phyloP scores from a whole-genome alignment of 2,797 vertebrate species.

The Channa striata region DNA sequence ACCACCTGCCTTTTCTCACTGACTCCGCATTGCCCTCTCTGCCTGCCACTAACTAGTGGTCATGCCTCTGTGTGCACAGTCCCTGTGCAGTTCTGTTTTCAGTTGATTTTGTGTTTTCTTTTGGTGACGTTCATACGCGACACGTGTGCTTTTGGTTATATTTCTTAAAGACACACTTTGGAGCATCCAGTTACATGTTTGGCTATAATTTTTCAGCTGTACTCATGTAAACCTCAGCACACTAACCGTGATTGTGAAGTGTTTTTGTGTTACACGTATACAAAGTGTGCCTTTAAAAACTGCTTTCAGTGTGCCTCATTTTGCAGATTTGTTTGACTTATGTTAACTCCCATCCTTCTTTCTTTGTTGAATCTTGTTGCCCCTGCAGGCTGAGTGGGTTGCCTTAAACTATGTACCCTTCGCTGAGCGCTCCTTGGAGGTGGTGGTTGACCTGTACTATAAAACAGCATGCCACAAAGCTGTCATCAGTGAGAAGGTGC shows the following conservation, averaged over 20 bases:
- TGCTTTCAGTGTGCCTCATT: constrained; percentile 50
- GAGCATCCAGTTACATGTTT: constrained; percentile 23
- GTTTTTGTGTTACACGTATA: constrained; percentile 6
- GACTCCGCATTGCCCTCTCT: constrained; percentile 57
- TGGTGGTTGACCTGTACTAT: constrained; percentile 97
- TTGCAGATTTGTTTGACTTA: neutral
- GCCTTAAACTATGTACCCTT: constrained; percentile 99
- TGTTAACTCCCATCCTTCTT: neutral
- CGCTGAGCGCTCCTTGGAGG: constrained; percentile 96
- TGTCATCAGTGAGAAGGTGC: constrained; percentile 96
- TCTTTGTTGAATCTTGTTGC: constrained; percentile 19
- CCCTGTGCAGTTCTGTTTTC: constrained; percentile 58
- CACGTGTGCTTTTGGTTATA: constrained; percentile 52
- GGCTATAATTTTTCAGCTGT: constrained; percentile 26
- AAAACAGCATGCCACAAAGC: constrained; percentile 99
- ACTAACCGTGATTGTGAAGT: constrained; percentile 14
- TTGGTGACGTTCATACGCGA: constrained; percentile 53
- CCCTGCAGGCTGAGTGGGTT: constrained; percentile 95
- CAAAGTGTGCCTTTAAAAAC: constrained; percentile 75
- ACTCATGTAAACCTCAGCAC: constrained; percentile 13
- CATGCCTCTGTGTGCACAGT: constrained; percentile 65
- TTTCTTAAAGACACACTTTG: constrained; percentile 76
- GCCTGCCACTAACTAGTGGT: constrained; percentile 78
- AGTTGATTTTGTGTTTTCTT: constrained; percentile 57
- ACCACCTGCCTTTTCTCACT: constrained; percentile 61